Base-by-base conservation (phyloP, 2,113 vertebrate genomes). In the Xyrauchen texanus region DNA sequence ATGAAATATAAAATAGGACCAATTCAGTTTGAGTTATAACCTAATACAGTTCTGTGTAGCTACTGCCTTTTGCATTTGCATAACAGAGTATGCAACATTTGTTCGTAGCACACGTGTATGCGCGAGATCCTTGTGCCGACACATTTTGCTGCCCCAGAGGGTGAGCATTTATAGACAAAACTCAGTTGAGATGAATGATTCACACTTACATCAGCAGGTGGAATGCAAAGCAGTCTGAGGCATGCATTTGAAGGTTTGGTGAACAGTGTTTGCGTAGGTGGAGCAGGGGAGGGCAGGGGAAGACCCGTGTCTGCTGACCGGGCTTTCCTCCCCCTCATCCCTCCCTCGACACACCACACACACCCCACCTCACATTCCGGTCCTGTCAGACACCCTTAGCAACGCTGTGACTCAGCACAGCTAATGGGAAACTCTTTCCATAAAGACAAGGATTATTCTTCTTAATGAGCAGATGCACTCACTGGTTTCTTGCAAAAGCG, bases 341-440 rank as follows among this genome's bases (percentile, higher is more conserved):
- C 46, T 46, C n/a, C n/a, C n/a, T n/a, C n/a, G n/a, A n/a, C n/a
- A n/a, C n/a, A n/a, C n/a, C n/a, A n/a, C n/a, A n/a, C n/a, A n/a
- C n/a, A n/a, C n/a, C n/a, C n/a, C n/a, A n/a, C n/a, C n/a, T 8
- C 11, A 61, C 65, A 78, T 84, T 86, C 83, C 85, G 16, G 79
- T 86, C 85, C 83, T 81, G 77, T 88, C 87, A 89, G 87, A 89
- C 88, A 89, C 81, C 87, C 87, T 42, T 86, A 81, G 83, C 85
- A 80, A 77, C 79, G 12, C 81, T 81, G 79, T 89, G 83, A 88
- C 67, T 46, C 77, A 85, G 81, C 87, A 76, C 86, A 85, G 88
- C 89, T 87, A 88, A 90, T 89, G 82, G 90, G 89, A 91, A 91
- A 90, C 91, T 86, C 91, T 89, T 90, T 91, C 86, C 89, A 87